phyloP scores from a whole-genome alignment of 1,140 invertebrate species.

The Solenopsis fugax region DNA sequence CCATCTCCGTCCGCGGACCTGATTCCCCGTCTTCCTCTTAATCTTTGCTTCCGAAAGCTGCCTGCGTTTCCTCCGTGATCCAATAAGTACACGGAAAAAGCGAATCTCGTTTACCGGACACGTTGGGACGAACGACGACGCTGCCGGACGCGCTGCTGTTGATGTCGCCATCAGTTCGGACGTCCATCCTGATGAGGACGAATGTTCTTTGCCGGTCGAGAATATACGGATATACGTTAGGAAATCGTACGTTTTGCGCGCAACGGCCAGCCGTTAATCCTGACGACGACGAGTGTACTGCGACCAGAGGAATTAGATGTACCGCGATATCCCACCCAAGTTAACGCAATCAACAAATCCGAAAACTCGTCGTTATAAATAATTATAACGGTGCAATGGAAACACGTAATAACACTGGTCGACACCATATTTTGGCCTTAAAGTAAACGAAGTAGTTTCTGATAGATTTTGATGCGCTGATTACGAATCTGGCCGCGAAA shows the following conservation, averaged over 20 bases:
- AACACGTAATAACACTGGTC: neutral
- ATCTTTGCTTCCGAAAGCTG: constrained; percentile 73
- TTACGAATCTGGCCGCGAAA: too few species aligned
- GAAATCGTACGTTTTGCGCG: constrained; percentile 34
- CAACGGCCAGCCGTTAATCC: constrained; percentile 6
- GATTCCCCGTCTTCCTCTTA: constrained; percentile 63
- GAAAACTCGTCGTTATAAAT: neutral
- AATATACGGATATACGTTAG: constrained; percentile 27
- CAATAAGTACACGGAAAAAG: constrained; percentile 68
- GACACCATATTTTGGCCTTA: too few species aligned
- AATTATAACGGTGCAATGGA: too few species aligned
- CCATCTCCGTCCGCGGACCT: constrained; percentile 64
- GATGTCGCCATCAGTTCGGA: constrained; percentile 37
- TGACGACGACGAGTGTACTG: neutral
- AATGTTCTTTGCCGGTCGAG: constrained; percentile 45
- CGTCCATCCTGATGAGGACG: constrained; percentile 38
- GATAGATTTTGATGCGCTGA: too few species aligned
- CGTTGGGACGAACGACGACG: constrained; percentile 64
- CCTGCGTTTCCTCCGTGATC: constrained; percentile 69
- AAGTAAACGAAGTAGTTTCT: too few species aligned
- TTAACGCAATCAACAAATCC: neutral
- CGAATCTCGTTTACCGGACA: constrained; percentile 73
- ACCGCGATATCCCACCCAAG: neutral
- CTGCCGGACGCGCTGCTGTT: constrained; percentile 19
- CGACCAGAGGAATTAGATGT: neutral